Evolutionary conservation across 2,888 invertebrate species (phyloP).

Genomic region (Scelioninae gen. 1): DNA sequence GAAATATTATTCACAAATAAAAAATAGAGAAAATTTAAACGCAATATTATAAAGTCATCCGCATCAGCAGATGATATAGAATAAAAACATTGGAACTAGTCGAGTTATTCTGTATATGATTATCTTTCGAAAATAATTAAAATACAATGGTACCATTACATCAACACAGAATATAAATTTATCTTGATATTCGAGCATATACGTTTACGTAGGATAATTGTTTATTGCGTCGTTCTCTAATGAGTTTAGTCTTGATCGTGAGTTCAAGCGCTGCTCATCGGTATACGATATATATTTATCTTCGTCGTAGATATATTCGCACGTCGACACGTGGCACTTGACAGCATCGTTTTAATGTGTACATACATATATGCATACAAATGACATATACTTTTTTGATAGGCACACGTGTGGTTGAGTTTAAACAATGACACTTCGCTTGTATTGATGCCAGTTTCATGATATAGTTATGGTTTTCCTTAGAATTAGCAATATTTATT

Average conservation of each 20-base stretch:
- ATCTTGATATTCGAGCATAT: constrained; percentile 27
- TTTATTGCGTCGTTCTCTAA: constrained; percentile 60
- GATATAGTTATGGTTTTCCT: constrained; percentile 32
- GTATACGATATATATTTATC: constrained; percentile 34
- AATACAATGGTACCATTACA: constrained; percentile 71
- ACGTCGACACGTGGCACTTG: constrained; percentile 68
- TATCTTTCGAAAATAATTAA: constrained; percentile 35
- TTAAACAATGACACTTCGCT: constrained; percentile 32
- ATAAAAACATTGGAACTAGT: no score
- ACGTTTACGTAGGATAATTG: constrained; percentile 44
- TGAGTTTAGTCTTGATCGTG: constrained; percentile 48
- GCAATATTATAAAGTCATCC: no score
- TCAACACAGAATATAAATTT: constrained; percentile 63
- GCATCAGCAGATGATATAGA: no score
- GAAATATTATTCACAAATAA: neutral
- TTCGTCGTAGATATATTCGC: constrained; percentile 45
- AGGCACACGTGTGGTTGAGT: constrained; percentile 36
- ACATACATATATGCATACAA: constrained; percentile 23
- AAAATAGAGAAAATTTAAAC: no score
- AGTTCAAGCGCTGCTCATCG: constrained; percentile 43
- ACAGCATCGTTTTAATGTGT: constrained; percentile 24
- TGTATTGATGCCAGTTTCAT: constrained; percentile 34
- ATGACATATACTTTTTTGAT: constrained; percentile 33
- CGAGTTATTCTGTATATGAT: no score
- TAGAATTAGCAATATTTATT: neutral